Conservation (phyloP, 2,113 vertebrate genomes). For the Numida meleagris region DNA sequence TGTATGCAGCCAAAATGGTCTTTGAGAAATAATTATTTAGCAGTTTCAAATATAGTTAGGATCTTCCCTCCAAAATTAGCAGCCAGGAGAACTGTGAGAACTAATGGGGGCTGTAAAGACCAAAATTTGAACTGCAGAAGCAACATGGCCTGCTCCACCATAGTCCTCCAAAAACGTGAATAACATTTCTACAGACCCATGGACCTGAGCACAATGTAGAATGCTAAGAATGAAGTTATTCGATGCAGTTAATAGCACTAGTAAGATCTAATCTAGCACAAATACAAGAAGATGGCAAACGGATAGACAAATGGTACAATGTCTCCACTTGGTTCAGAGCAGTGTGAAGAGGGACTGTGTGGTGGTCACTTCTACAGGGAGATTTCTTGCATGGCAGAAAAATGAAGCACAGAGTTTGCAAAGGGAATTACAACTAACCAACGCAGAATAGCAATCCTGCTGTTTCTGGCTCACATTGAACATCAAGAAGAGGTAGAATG, state of each 20-base stretch:
- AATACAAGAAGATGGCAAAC: neutral
- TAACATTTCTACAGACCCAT: neutral
- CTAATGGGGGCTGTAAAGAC: neutral
- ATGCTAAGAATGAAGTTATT: neutral
- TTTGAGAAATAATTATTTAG: neutral
- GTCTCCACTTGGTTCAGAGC: neutral
- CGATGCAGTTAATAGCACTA: neutral
- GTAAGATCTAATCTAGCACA: neutral
- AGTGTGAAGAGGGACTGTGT: neutral
- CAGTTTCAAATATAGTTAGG: neutral
- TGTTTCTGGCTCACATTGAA: constrained; percentile 28
- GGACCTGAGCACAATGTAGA: fast-evolving
- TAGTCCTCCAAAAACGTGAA: neutral
- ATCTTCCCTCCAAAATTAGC: neutral
- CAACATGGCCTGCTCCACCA: neutral
- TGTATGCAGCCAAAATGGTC: neutral
- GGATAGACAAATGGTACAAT: neutral
- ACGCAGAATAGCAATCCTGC: constrained; percentile 43
- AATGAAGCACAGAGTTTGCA: neutral
- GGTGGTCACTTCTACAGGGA: neutral
- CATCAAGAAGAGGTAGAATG: neutral
- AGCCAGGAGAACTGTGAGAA: neutral
- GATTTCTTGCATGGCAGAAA: neutral
- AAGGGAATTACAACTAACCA: neutral
- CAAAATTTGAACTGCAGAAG: neutral